Evolutionary conservation across 2,113 vertebrate species (phyloP), one percentile per base, ranked within the genome.

Genomic region (Sylvilagus bachmani): DNA sequence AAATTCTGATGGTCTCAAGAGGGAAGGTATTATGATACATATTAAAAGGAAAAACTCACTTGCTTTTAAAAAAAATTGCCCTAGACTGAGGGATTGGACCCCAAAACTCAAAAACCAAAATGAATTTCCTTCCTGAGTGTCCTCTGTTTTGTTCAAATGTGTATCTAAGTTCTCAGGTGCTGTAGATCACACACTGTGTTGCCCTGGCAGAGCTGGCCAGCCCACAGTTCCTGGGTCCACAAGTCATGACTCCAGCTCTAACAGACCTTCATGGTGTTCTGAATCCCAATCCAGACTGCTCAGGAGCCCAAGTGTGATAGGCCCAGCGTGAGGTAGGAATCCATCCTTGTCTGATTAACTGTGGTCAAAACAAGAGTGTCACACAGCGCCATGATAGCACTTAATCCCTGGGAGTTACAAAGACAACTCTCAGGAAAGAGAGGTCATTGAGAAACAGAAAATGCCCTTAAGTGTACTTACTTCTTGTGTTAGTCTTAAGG

Each of bases 271-370:
- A 69, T 21, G 78, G 58, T 61, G 64, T 53, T 77, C 38, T 70
- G 86, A 90, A 75, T 69, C 38, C 8, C 69, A 87, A 53, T 66
- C 58, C 27, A 78, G 77, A 90, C 77, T 62, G 85, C 89, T 82
- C 69, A 38, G 51, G 71, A 85, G 53, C 49, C 6, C 61, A 24
- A 81, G 27, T 21, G 55, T 10, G 81, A 95, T 27, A 82, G 24
- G 29, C 64, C 22, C 62, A 90, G 81, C 10, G 16, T 51, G 90
- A 93, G 31, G 58, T 33, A 77, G 22, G 7, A 73, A n/a, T 25
- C 49, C 73, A 74, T 74, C 74, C 27, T 75, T 29, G 4, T 93
- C 12, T 95, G 77, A 90, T 92, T 95, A 95, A 84, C 66, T 85
- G 53, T 58, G 55, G 53, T 10, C 29, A 77, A 90, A 95, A 86